Evolutionary conservation across 1,140 invertebrate species (phyloP), one percentile per base, ranked within the genome.

Genomic region (Rhyacophila brunnea): DNA sequence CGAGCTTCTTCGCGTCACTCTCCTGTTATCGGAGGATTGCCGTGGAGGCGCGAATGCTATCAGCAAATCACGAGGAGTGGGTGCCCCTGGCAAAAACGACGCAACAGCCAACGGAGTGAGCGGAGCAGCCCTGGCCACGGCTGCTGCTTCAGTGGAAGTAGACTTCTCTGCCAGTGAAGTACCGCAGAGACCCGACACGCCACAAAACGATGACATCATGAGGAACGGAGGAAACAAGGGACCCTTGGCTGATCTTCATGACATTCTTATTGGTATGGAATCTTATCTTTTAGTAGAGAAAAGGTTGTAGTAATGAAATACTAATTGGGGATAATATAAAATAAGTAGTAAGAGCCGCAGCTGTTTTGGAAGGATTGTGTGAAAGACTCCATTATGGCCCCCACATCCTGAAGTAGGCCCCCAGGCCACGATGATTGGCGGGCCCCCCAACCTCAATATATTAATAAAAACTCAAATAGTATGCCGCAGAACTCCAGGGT

Each of bases 111-210:
- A 40, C 11, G 40, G 51, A 11, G 18, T 38, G 7, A 34, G 40
- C 1, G 54, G 62, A n/a, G 45, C 43, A 2, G 43, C 60, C 14
- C 70, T 96, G 13, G 90, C 92, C 2, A 87, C 83, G n/a, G 88
- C 90, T 0, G 83, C 89, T 15, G 92, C 92, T 6, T 85, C 89
- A 61, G 89, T 96, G n/a, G 87, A 93, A 68, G 92, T 96, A 0
- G 92, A 96, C 72, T 95, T 96, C 66, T 87, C 87, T 58, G 85
- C 86, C 9, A 85, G 82, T 62, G 87, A 90, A 50, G 73, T 86
- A 42, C 83, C 86, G 0, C 88, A 87, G 71, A 80, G 89, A 58
- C 89, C 90, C 1, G 91, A 93, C 68, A 88, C 91, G 38, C 87
- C 91, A 1, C 91, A 93, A 68, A 93, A 93, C 67, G 91, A 93